These are phyloP conservation scores for Trypoxylus dichotomus DNA, from an alignment of 1,140 invertebrate species.

Conservation along the genomic window DNA sequence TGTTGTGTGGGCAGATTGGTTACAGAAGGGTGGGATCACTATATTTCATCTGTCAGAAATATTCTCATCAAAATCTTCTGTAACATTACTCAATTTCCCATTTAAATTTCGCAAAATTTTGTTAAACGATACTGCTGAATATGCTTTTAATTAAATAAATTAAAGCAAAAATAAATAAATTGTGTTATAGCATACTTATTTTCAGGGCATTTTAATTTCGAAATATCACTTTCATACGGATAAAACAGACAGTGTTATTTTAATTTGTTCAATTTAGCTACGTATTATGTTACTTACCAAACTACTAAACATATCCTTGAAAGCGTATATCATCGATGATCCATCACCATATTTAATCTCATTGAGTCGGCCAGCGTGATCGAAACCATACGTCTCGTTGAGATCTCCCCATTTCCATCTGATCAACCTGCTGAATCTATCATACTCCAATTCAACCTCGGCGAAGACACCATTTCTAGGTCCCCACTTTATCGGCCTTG, in stretches of 20 bases:
- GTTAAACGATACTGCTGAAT: too few relatives aligned
- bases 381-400: constrained; percentile 85
- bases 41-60: too few relatives aligned
- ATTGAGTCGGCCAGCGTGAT: constrained; percentile 80
- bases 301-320: constrained; percentile 85
- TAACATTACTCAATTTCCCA: too few relatives aligned
- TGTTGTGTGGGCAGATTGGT: too few relatives aligned
- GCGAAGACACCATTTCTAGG: constrained; percentile 83
- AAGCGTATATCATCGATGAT: constrained; percentile 82
- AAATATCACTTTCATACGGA: too few relatives aligned
- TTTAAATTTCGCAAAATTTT: too few relatives aligned
- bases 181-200: too few relatives aligned
- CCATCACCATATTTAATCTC: constrained; percentile 89
- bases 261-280: background rate
- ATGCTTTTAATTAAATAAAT: too few relatives aligned
- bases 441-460: constrained; percentile 89
- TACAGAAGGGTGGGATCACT: too few relatives aligned
- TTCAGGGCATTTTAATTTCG: too few relatives aligned
- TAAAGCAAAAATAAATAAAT: too few relatives aligned
- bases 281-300: constrained; percentile 62
- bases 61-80: too few relatives aligned
- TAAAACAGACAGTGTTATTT: background rate
- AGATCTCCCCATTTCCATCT: constrained; percentile 92
- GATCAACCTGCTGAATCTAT: constrained; percentile 84
- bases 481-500: constrained; percentile 85